phyloP scores from a whole-genome alignment of 2,113 vertebrate genomes.

The Charadrius vociferus region DNA sequence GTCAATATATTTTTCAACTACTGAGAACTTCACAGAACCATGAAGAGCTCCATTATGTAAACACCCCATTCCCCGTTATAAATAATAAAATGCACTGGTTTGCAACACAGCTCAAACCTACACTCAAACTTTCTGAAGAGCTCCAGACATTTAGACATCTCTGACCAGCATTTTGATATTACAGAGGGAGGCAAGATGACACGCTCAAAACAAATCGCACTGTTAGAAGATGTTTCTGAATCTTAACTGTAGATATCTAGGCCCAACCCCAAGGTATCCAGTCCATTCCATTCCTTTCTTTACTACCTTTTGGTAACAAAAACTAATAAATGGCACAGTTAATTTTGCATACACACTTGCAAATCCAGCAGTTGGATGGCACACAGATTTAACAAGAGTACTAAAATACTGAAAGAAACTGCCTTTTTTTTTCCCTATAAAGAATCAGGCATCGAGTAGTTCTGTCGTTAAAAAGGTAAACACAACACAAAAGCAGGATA shows the following conservation, averaged over 20 bases:
- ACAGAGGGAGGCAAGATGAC: background rate
- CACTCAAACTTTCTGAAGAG: background rate
- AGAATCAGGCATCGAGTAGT: background rate
- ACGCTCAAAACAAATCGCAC: background rate
- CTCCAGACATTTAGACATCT: background rate
- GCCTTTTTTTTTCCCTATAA: rapidly evolving
- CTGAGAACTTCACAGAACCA: too few species aligned
- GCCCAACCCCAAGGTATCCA: background rate
- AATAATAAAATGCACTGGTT: background rate
- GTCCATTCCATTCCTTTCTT: background rate
- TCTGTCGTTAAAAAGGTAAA: background rate
- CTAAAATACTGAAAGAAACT: background rate
- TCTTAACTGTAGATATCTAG: background rate
- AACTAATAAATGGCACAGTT: background rate
- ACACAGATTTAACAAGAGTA: background rate
- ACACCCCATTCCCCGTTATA: background rate
- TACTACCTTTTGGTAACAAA: background rate
- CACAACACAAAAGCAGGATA: background rate
- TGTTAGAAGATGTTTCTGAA: background rate
- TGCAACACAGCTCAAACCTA: background rate
- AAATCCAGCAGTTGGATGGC: background rate
- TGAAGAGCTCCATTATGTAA: background rate
- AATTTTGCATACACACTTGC: background rate
- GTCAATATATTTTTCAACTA: background rate
- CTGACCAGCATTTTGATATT: background rate